phyloP scores from a whole-genome alignment of 2,888 invertebrate species.

The Podotricha telesiphe region DNA sequence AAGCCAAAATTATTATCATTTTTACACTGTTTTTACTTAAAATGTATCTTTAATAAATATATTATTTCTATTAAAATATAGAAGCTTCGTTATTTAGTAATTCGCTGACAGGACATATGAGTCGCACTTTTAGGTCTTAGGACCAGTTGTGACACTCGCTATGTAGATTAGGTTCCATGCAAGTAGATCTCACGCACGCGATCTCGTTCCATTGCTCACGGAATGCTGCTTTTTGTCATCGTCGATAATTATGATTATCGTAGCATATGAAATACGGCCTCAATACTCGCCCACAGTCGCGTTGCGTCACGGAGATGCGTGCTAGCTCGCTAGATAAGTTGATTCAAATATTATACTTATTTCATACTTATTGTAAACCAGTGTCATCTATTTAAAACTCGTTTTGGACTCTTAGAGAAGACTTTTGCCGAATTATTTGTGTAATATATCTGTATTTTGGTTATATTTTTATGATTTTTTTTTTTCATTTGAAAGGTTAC shows the following conservation, averaged over 20 bases:
- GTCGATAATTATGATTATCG: slow-evolving; percentile 58
- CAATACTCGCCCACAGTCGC: slow-evolving; percentile 48
- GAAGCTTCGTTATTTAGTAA: neutral
- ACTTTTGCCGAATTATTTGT: neutral
- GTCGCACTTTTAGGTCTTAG: slow-evolving; percentile 4
- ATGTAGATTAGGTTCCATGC: slow-evolving; percentile 27
- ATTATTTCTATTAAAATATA: neutral
- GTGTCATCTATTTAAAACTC: slow-evolving; percentile 10
- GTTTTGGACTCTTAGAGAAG: slow-evolving; percentile 8
- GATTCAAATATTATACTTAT: slow-evolving; percentile 4
- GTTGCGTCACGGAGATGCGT: slow-evolving; percentile 55
- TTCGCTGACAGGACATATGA: slow-evolving; percentile 8
- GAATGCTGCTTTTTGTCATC: slow-evolving; percentile 70
- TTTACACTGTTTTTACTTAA: no score
- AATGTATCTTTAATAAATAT: neutral
- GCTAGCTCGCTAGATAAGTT: slow-evolving; percentile 46
- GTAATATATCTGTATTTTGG: neutral
- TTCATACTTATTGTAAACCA: slow-evolving; percentile 6
- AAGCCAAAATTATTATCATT: no score
- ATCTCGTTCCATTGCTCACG: slow-evolving; percentile 56
- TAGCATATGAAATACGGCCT: slow-evolving; percentile 51
- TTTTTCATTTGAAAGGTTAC: neutral
- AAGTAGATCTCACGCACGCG: slow-evolving; percentile 56
- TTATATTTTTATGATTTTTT: neutral
- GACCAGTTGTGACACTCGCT: slow-evolving; percentile 31